Evolutionary conservation across 2,888 invertebrate genomes (phyloP).

Genomic region (Horisme vitalbata): DNA sequence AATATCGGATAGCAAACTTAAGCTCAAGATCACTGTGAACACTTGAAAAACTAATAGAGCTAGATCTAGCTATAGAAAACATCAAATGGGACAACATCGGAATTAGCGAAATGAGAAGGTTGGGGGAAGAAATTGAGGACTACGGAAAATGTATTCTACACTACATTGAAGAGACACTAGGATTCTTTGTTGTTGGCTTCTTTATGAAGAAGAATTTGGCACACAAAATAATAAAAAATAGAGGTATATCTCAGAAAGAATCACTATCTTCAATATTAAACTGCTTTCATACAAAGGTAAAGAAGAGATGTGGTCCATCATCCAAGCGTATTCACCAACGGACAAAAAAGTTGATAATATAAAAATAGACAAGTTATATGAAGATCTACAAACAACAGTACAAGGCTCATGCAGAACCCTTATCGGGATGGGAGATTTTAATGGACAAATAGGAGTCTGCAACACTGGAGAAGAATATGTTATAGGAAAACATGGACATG

Average conservation of each 20-base stretch:
- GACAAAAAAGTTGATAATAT: not conserved
- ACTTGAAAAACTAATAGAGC: constrained; percentile 23
- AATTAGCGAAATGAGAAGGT: too few species aligned
- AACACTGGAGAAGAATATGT: not conserved
- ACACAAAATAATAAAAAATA: too few species aligned
- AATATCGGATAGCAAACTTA: constrained; percentile 16
- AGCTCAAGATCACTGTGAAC: constrained; percentile 30
- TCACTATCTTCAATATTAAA: not conserved
- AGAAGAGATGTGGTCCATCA: not conserved
- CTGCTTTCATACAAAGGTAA: not conserved
- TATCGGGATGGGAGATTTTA: not conserved
- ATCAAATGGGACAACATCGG: constrained; percentile 13
- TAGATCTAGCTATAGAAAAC: constrained; percentile 17
- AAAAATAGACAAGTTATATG: not conserved
- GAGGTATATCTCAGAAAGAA: too few species aligned
- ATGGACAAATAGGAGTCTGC: too few species aligned
- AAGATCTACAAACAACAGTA: not conserved
- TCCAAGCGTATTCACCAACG: not conserved
- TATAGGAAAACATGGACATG: too few species aligned
- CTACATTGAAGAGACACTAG: not conserved
- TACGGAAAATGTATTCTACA: not conserved
- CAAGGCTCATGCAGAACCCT: not conserved
- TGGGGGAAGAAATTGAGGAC: constrained; percentile 4
- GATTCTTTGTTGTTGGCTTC: not conserved
- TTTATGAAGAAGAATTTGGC: not conserved